Evolutionary conservation across 2,113 vertebrate species (phyloP), one percentile per base, ranked within the genome.

Genomic region (Actenoides lindsayi): DNA sequence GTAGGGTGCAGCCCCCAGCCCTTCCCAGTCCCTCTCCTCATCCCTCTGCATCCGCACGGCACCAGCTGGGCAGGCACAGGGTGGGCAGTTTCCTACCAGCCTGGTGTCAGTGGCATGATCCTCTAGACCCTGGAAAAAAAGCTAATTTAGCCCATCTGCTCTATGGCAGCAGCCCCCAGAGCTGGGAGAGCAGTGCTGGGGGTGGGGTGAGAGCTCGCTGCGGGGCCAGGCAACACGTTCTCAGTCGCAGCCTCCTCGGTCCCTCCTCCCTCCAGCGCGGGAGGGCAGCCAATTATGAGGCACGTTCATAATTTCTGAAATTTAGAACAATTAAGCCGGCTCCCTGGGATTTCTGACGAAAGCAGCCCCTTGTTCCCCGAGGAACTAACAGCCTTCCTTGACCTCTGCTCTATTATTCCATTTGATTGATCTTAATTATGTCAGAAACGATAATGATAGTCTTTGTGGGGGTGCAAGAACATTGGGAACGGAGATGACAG

Each of bases 351-450:
- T 93, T 89, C 65, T 92, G 95, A 94, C 4, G 12, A 93, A 85
- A 77, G 86, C 91, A 76, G 56, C 56, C 82, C 65, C 83, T 77
- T 79, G 89, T 64, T 96, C 73, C 87, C 63, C 0, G 0, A 20
- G 71, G 79, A 85, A 65, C 74, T 30, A 50, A 37, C 42, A 67
- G 91, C 88, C 74, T 92, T 35, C 73, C 63, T 76, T 79, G 88
- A 79, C 96, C 95, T 88, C 87, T 73, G 73, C 89, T 94, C 92
- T 73, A 16, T 97, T 93, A 84, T 96, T 96, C 87, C 5, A 0
- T 75, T 73, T 69, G 91, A 93, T 86, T 89, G 94, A 94, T 93
- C 94, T 87, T 87, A 77, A 95, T 97, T 89, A 85, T 54, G 82
- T 85, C 83, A 92, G 94, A 92, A 84, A 50, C 79, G 89, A 59